Base-by-base conservation (phyloP, 2,113 vertebrate genomes). In the Istiophorus platypterus region DNA sequence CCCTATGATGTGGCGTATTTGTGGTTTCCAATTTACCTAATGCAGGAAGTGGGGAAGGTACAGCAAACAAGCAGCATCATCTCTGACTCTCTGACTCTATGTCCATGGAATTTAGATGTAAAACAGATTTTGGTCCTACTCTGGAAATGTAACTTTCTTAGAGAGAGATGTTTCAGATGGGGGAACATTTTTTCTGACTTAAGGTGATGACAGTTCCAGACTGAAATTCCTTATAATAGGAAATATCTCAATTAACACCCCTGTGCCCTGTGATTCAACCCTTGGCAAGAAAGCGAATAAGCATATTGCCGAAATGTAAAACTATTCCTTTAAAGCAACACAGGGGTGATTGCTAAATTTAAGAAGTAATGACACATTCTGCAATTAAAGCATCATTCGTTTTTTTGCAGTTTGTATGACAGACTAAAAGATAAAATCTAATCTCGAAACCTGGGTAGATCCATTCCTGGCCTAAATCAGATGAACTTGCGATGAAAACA, bases 231-330 rank as follows among this genome's bases (percentile, higher is more conserved):
- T 66, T 11, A 61, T 20, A 39, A 58, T 8, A 31, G 13, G 17
- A 41, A 59, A 9, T 41, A 71, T 54, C 2, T 69, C 49, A 72
- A 78, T 90, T 62, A 84, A 74, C 84, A 90, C 87, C 76, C 56
- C 24, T 34, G 52, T 26, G n/a, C 76, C 59, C 22, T 34, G 52
- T 26, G n/a, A 49, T 42, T 17, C 6, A 20, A 20, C 47, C 20
- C 49, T 52, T 0, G 22, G 20, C 49, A 52, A 45, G 20, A 52
- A n/a, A 52, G 20, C 18, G 9, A n/a, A 52, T n/a, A 52, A 49
- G 49, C 7, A 2, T n/a, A 52, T n/a, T 76, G 22, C 24, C 27
- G 31, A 15, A 58, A 65, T 39, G 47, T 29, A 9, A 1, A 58
- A 22, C 71, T 37, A 8, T 20, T 20, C n/a, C 41, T 41, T 41